phyloP scores from a whole-genome alignment of 2,797 vertebrate species.

The Chelon labrosus region DNA sequence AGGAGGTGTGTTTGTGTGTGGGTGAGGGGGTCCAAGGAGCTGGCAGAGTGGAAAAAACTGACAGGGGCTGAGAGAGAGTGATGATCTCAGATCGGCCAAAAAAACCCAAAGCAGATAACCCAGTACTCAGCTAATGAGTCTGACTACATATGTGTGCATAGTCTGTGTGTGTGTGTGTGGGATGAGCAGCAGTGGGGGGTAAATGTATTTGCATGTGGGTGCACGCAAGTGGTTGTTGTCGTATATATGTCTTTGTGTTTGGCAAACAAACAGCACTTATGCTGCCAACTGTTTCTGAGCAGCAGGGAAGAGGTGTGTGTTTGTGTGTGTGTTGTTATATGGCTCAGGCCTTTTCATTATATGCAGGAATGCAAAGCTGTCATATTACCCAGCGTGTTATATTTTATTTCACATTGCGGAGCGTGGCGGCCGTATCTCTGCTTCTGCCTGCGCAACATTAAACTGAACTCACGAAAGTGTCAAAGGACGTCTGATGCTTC shows the following conservation, averaged over 20 bases:
- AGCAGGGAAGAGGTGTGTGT: constrained; percentile 13
- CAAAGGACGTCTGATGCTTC: not conserved
- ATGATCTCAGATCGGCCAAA: constrained; percentile 55
- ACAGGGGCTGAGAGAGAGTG: constrained; percentile 58
- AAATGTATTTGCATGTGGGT: constrained; percentile 55
- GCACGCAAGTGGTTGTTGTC: constrained; percentile 54
- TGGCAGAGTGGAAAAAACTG: constrained; percentile 9
- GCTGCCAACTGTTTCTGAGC: constrained; percentile 34
- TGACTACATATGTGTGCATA: constrained; percentile 2
- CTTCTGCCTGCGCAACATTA: constrained; percentile 11
- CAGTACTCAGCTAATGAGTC: constrained; percentile 45
- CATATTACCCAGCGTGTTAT: constrained; percentile 20
- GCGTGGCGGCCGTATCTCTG: constrained; percentile 8
- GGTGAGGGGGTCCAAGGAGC: constrained; percentile 19
- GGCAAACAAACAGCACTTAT: constrained; percentile 50
- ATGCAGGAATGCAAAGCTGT: constrained; percentile 37
- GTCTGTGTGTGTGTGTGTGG: constrained; percentile 14
- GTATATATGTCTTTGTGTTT: constrained; percentile 51
- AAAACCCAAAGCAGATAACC: constrained; percentile 40
- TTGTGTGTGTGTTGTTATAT: too few relatives aligned
- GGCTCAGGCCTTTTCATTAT: constrained; percentile 1
- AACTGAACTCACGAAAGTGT: constrained; percentile 16
- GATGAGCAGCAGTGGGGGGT: constrained; percentile 12
- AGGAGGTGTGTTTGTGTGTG: constrained; percentile 1
- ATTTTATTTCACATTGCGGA: constrained; percentile 30